Evolutionary conservation across 2,797 vertebrate genomes (phyloP), one percentile per base, ranked within the genome.

Genomic region (Siniperca obscura): DNA sequence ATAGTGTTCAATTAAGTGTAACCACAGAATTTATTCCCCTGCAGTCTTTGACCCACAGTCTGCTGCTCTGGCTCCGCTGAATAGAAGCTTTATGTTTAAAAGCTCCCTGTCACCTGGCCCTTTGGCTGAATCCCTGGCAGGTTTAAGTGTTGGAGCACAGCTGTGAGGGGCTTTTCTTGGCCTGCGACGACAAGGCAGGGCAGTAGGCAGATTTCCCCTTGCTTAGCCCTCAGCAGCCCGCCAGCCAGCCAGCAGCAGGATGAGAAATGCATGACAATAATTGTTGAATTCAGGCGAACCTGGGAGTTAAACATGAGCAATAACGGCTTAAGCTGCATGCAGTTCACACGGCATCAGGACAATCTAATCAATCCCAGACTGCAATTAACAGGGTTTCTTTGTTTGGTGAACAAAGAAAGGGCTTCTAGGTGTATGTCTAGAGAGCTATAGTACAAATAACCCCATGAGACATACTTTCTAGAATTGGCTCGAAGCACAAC

Each of bases 101-200:
- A 86, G 85, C 83, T 80, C 76, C 82, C 74, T 80, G 85, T 30
- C 87, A 89, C 85, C 90, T 90, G 90, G 82, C 79, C 83, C 66
- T 55, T 40, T 68, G 81, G 85, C 68, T 76, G 71, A 89, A 84
- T 79, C 83, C 59, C 82, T 86, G 87, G 83, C 91, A 91, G 85
- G 87, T 92, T 86, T 88, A 83, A 88, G 71, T 84, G 57, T 74
- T 4, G 57, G 69, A 84, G 81, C 86, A 74, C 87, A 91, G 87
- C 89, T 87, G 87, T 77, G 85, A 80, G 78, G 78, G 83, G 81
- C 76, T 92, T 91, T 92, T 90, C 81, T 86, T 81, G 86, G 90
- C 85, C 82, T 73, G 77, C 3, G 7, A 88, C 76, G 85, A 83
- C 78, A 57, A 86, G 85, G 79, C 61, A 25, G 78, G 78, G 77